Conservation (phyloP, 2,797 vertebrate species). For the Lophius americanus region DNA sequence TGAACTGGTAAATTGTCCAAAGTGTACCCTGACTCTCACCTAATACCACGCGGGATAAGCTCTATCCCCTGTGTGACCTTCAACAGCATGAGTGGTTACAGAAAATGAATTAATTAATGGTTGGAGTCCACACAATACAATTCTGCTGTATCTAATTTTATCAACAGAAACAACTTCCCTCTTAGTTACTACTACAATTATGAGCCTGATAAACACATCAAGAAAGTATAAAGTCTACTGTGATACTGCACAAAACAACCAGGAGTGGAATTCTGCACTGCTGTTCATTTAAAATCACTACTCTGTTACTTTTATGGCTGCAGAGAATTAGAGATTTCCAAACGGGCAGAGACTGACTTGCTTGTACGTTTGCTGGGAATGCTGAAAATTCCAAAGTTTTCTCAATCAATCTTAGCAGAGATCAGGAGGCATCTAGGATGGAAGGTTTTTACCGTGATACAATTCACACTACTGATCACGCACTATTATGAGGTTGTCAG, state of each 20-base stretch:
- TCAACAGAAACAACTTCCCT: not conserved
- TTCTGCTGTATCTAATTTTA: too few species aligned
- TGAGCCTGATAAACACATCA: not conserved
- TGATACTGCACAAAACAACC: not conserved
- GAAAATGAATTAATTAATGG: too few species aligned
- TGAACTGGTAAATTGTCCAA: too few species aligned
- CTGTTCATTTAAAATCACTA: not conserved
- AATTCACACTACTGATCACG: too few species aligned
- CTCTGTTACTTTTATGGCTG: not conserved
- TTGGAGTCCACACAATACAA: too few species aligned
- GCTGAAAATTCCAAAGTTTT: conserved; percentile 5
- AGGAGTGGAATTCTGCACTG: not conserved
- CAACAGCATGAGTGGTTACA: too few species aligned
- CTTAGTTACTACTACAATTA: not conserved
- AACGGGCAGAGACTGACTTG: not conserved
- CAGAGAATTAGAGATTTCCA: conserved; percentile 1
- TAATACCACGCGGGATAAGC: too few species aligned
- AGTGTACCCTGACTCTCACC: too few species aligned
- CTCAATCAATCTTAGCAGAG: not conserved
- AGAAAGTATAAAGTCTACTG: not conserved
- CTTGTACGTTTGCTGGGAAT: not conserved
- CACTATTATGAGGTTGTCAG: not conserved
- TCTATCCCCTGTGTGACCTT: too few species aligned
- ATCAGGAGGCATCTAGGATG: conserved; percentile 1
- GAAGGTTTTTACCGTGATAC: not conserved